Conservation (phyloP, 2,113 vertebrate genomes). For the Asarcornis scutulata region DNA sequence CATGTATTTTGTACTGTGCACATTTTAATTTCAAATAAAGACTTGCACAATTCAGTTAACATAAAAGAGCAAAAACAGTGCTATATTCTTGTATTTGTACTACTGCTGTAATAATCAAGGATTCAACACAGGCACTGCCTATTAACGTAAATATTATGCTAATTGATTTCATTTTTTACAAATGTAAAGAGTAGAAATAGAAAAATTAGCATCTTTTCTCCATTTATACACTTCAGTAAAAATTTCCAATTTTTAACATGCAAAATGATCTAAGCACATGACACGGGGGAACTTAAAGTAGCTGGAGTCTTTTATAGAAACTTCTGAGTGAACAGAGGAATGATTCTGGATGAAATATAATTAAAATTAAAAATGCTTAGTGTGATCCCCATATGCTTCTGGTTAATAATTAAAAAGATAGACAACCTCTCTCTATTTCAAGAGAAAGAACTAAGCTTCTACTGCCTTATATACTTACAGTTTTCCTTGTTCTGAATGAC, state of each 20-base stretch:
- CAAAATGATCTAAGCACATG: not conserved
- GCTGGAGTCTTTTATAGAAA: not conserved
- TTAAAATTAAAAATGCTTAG: not conserved
- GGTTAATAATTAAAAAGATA: not conserved
- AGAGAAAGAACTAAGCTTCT: not conserved
- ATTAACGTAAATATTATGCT: not conserved
- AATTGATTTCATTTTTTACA: not conserved
- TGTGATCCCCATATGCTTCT: not conserved
- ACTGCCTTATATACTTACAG: not conserved
- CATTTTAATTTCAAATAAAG: not conserved
- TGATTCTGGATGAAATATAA: not conserved
- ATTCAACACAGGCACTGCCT: not conserved
- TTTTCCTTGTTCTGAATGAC: not conserved
- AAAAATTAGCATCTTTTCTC: not conserved
- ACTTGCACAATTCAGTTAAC: not conserved
- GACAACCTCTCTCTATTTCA: not conserved
- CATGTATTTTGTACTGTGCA: rapidly evolving
- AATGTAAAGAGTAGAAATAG: not conserved
- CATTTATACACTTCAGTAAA: not conserved
- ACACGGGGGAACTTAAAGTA: not conserved
- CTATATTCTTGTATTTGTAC: not conserved
- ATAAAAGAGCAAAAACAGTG: not conserved
- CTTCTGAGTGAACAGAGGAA: not conserved
- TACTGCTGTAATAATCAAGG: not conserved
- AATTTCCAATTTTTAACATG: not conserved